Evolutionary conservation across 2,888 invertebrate genomes (phyloP), one percentile per base, ranked within the genome.

Genomic region (Mongoloraphidia duomilia): DNA sequence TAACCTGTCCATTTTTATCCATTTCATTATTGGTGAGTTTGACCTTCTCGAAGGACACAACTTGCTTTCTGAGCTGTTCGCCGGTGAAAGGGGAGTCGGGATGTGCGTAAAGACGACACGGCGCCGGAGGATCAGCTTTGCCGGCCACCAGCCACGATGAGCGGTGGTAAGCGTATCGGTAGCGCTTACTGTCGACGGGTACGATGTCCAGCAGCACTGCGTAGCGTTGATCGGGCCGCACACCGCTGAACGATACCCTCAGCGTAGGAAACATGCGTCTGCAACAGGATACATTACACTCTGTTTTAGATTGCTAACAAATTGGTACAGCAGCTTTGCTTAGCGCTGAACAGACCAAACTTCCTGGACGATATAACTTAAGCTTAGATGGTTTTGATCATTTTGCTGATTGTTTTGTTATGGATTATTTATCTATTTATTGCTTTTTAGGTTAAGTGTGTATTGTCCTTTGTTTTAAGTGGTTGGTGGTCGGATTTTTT

Each of bases 201-300:
- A 85, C 82, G 54, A 87, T 83, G 69, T 87, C 86, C 72, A 87
- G 73, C 49, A 85, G 72, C 13, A 88, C 84, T 34, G 80, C 78
- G 69, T 85, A 87, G 53, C 76, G 68, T 59, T 74, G 77, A 57
- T 79, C 80, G 1, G 78, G 70, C 49, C 80, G 74, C 42, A 83
- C 70, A 5, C 81, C 82, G 41, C 75, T 76, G 68, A 87, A 84
- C 12, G 82, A 82, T 37, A 84, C 81, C 44, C 86, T 71, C 46
- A 87, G 72, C 9, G 86, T 85, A 2, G 87, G 87, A 61, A 87
- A 87, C 87, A 88, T 88, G 58, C 87, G 73, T 65, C 86, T 87
- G 74, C 43, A 72, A 73, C 54, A 63, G 59, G 54, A 56, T 51
- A 54, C 26, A 26, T 26, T 26, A 26, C 26, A 26, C 26, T 26